Evolutionary conservation across 92 coral and sea anemone genomes (phyloP), one percentile per base, ranked within the genome.

Genomic region (Palythoa caribaeorum): DNA sequence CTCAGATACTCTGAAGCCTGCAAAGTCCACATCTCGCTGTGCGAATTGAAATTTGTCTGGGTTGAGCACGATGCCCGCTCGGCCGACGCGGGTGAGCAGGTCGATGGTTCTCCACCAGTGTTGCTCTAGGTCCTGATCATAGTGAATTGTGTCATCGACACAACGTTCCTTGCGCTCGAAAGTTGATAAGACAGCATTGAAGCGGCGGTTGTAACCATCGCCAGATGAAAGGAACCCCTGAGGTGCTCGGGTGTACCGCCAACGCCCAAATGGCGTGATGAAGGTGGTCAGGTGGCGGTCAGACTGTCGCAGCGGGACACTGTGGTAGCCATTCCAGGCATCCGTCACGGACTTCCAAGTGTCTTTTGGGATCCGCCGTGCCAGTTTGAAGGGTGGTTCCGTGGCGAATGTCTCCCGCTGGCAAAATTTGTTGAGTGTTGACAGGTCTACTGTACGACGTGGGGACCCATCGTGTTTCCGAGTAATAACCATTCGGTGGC

Each of bases 291-390:
- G 28, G 28, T 28, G 28, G 28, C 28, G 28, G 28, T 28, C 28
- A 28, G 28, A 28, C 28, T 28, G 28, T 28, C 28, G 28, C 28
- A 28, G 28, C 28, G 28, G 28, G 28, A 28, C 28, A 28, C 28
- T 28, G 28, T 28, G 28, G 28, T 28, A 28, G 28, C 28, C 28
- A 28, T 28, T 28, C 28, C 28, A 28, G 28, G 28, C 28, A 28
- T 53, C 59, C 12, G 59, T 53, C 59, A 53, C 59, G 14, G 59
- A 9, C 59, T 53, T 53, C 59, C 59, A 53, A 10, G 59, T 86
- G 89, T 86, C 89, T 38, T 73, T 86, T 37, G 89, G 89, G 72
- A 73, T 86, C 11, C 89, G 83, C 1, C 89, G 83, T 13, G 83
- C 89, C 2, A 86, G 38, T 35, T 86, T 68, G 89, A 86, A 86